Conservation (phyloP, 2,888 invertebrate genomes). For the Nymphalis c-album region DNA sequence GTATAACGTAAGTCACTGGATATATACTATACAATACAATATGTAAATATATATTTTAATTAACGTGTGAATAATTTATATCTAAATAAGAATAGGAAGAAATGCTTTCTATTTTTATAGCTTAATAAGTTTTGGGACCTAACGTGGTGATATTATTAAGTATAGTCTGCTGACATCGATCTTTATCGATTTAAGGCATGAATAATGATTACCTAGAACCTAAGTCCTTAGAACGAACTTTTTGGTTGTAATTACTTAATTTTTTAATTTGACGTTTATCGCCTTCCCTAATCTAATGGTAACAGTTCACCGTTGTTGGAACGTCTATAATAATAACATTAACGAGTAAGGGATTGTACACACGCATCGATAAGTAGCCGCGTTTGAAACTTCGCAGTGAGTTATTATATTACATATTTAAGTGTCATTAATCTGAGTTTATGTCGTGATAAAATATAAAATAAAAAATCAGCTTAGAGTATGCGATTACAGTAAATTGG, state of each 20-base stretch:
- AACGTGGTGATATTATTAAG: slow-evolving; percentile 15
- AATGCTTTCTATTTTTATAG: not conserved
- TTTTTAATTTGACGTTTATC: slow-evolving; percentile 60
- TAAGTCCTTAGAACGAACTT: slow-evolving; percentile 81
- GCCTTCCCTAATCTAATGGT: slow-evolving; percentile 71
- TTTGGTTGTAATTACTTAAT: slow-evolving; percentile 80
- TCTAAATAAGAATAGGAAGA: not conserved
- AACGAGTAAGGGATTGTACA: slow-evolving; percentile 53
- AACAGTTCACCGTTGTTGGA: slow-evolving; percentile 81
- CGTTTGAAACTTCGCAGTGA: not conserved
- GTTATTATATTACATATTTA: not conserved
- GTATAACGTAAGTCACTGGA: slow-evolving; percentile 36
- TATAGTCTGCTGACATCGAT: slow-evolving; percentile 30
- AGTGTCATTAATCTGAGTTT: not conserved
- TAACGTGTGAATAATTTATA: slow-evolving; percentile 1
- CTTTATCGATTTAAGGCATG: slow-evolving; percentile 54
- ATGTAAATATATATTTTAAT: slow-evolving; percentile 2
- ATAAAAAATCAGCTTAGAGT: no score
- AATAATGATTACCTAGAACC: slow-evolving; percentile 66
- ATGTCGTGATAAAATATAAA: not conserved
- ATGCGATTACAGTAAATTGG: no score
- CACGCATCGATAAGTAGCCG: slow-evolving; percentile 14
- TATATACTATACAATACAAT: slow-evolving; percentile 17
- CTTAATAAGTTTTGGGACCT: slow-evolving; percentile 8
- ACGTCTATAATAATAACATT: slow-evolving; percentile 75